A percentile compares a stretch with the other conserved stretches of the same genome.
phyloP scores from a whole-genome alignment of 2,888 invertebrate species.

The Xestia sexstrigata region DNA sequence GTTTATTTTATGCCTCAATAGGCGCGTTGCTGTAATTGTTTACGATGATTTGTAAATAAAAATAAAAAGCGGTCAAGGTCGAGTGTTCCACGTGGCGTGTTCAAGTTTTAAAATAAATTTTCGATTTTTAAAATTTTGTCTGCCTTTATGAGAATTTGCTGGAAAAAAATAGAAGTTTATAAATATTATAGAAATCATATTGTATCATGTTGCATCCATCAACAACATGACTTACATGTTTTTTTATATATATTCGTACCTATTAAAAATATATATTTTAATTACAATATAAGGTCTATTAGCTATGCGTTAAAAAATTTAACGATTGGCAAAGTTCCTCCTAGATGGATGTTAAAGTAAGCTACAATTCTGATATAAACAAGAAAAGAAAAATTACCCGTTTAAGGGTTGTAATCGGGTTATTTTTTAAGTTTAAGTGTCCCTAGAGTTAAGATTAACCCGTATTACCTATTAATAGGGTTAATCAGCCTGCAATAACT shows the following conservation, averaged over 20 bases:
- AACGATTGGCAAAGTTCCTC: too few relatives aligned
- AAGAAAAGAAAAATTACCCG: neutral
- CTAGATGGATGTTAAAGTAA: neutral
- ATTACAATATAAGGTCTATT: too few relatives aligned
- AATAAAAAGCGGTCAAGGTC: constrained; percentile 22
- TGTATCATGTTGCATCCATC: too few relatives aligned
- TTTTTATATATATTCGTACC: too few relatives aligned
- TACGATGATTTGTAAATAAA: constrained; percentile 2
- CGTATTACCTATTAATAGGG: neutral
- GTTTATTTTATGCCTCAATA: constrained; percentile 48
- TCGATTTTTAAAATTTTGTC: neutral
- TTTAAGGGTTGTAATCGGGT: neutral
- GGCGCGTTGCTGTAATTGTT: constrained; percentile 21
- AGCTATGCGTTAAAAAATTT: neutral
- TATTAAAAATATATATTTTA: too few relatives aligned
- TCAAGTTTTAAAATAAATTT: neutral
- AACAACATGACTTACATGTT: too few relatives aligned
- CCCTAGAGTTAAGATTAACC: neutral
- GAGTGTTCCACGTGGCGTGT: too few relatives aligned
- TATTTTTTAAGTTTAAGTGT: neutral
- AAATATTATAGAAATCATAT: neutral
- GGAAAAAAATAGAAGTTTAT: neutral
- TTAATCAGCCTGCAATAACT: neutral
- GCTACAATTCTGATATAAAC: neutral
- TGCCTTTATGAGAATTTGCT: neutral